These are phyloP conservation scores for Catajapyx aquilonaris DNA, from an alignment of 1,140 invertebrate species.

Conservation along the genomic window DNA sequence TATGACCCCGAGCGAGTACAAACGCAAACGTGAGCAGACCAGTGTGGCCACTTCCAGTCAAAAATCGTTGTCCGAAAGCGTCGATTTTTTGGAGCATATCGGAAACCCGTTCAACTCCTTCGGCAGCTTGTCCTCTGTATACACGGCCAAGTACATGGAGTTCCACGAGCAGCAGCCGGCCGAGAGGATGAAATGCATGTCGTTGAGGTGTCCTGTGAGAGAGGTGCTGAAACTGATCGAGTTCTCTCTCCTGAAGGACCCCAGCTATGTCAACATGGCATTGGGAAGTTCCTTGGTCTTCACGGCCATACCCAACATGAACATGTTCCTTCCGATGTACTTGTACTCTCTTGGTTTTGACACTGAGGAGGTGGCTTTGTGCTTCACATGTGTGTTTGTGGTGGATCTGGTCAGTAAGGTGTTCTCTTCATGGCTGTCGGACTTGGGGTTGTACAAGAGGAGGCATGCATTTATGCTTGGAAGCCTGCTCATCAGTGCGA, in stretches of 20 bases:
- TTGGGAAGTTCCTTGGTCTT: conserved; percentile 6
- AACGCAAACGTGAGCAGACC: background rate
- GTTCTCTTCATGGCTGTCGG: background rate
- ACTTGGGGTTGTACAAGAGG: background rate
- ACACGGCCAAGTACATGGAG: background rate
- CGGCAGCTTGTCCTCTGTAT: background rate
- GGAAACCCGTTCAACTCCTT: background rate
- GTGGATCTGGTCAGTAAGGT: background rate
- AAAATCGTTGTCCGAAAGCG: background rate
- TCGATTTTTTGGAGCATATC: background rate
- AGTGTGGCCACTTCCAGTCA: background rate
- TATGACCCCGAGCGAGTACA: no score
- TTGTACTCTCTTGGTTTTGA: background rate
- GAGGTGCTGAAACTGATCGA: background rate
- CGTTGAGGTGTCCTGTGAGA: background rate
- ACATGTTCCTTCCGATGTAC: background rate
- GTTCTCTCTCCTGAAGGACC: background rate
- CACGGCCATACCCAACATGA: background rate
- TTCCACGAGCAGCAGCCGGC: background rate
- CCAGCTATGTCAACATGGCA: background rate
- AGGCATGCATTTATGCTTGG: background rate
- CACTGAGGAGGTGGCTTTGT: background rate
- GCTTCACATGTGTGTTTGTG: background rate
- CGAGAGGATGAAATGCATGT: background rate
- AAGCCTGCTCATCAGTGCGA: no score